phyloP scores from a whole-genome alignment of 2,113 vertebrate genomes.

The Phocoena sinus region DNA sequence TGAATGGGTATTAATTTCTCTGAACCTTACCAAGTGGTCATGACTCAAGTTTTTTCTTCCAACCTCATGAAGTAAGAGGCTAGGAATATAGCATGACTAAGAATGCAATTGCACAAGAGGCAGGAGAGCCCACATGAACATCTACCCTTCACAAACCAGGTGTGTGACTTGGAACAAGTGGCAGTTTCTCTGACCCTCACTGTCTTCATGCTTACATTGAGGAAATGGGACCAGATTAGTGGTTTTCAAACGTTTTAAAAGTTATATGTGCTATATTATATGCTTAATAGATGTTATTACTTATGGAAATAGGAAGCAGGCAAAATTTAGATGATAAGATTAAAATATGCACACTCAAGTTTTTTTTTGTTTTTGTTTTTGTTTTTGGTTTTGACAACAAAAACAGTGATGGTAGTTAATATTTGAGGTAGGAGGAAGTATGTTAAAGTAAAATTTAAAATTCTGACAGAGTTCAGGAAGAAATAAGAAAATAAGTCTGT shows the following conservation, averaged over 20 bases:
- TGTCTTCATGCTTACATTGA: neutral
- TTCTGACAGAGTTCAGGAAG: neutral
- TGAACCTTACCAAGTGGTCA: neutral
- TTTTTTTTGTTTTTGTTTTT: neutral
- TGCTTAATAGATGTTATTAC: neutral
- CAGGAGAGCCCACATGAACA: no score
- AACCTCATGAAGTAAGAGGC: neutral
- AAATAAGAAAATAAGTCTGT: neutral
- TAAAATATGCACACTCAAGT: neutral
- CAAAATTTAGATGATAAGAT: neutral
- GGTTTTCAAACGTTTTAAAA: neutral
- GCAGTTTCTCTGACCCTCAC: fast-evolving
- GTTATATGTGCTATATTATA: neutral
- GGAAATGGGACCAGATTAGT: neutral
- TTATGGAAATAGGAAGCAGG: neutral
- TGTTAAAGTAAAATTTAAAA: neutral
- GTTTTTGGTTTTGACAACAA: neutral
- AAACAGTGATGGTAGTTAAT: neutral
- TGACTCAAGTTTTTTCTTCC: neutral
- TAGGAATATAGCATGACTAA: neutral
- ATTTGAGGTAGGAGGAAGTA: neutral
- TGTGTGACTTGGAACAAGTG: neutral
- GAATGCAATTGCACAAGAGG: neutral
- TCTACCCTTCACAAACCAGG: neutral
- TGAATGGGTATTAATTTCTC: neutral